Base-by-base conservation (phyloP, 2,113 vertebrate genomes). In the Eleginops maclovinus region DNA sequence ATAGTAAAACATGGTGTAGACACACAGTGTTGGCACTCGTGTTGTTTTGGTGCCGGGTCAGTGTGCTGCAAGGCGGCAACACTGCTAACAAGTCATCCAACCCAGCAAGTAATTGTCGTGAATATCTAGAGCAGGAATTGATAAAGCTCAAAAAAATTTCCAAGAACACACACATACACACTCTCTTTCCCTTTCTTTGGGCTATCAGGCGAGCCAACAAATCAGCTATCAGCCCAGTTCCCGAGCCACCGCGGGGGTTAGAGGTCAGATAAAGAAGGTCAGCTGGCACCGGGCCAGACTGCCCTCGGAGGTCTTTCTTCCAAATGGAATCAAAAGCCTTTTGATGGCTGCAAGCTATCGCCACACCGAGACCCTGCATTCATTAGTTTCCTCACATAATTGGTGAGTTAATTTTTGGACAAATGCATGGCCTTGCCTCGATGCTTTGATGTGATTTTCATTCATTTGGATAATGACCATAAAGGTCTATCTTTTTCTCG, bases 381-480 rank as follows among this genome's bases (percentile, higher is more conserved):
- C 85, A 87, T 91, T 85, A 85, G 70, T 77, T 77, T 63, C 68
- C 36, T 75, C 70, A 26, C 49, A 43, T 92, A 91, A 92, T 91
- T 90, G 81, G 80, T 31, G 31, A 83, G 86, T 80, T 91, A 81
- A 92, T 93, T 92, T 85, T 82, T 79, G 83, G 73, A 89, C 87
- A 84, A 87, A 85, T 83, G 81, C 72, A 59, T n/a, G 41, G 72
- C 84, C 77, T 86, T 77, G 81, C 85, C 86, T 84, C 62, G 46
- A 82, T 43, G 73, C 78, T 79, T 78, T 73, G 79, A 82, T 78
- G 86, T 89, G 81, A 91, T 93, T 87, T 86, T 61, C 78, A 85
- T 89, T 93, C 84, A 92, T 93, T 92, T 91, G 73, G 79, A 86
- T 92, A 94, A 94, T 92, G 85, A 93, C 59, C 73, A 84, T 80